These are phyloP conservation scores for Mesorhabditis sp. DNA, from an alignment of 2,888 invertebrate genomes.

Conservation along the genomic window DNA sequence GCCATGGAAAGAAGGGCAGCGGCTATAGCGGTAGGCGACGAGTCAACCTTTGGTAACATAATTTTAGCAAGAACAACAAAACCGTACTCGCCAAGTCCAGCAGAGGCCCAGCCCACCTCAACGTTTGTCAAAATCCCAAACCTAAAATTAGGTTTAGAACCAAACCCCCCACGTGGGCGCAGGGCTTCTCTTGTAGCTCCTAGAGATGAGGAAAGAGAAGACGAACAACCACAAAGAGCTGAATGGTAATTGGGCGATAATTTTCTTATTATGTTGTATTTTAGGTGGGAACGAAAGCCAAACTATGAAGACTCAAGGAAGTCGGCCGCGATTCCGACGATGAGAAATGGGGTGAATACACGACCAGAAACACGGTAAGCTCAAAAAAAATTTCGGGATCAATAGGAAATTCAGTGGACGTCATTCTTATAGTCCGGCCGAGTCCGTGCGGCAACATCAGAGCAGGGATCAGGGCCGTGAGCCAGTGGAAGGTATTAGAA, in stretches of 20 bases:
- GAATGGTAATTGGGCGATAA: background rate
- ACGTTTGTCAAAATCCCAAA: too few species aligned
- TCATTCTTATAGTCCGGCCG: slow-evolving; percentile 5
- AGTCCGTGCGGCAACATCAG: background rate
- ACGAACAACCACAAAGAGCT: background rate
- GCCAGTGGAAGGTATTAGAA: background rate
- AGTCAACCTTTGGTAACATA: background rate
- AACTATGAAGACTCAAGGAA: background rate
- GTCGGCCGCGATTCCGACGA: slow-evolving; percentile 4
- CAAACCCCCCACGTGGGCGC: background rate
- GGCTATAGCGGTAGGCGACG: background rate
- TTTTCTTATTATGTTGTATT: background rate
- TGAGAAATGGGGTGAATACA: background rate
- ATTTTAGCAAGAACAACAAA: background rate
- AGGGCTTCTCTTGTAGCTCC: background rate
- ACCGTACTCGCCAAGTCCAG: background rate
- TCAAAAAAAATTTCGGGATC: background rate
- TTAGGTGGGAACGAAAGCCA: slow-evolving; percentile 1
- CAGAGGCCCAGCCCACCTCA: background rate
- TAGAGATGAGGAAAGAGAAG: background rate
- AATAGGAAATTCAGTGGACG: background rate
- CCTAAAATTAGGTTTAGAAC: too few species aligned
- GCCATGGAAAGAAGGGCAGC: slow-evolving; percentile 6
- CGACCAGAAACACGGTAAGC: background rate
- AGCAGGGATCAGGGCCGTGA: slow-evolving; percentile 4